Conservation (phyloP, 2,888 invertebrate species). For the Tenthredo notha region DNA sequence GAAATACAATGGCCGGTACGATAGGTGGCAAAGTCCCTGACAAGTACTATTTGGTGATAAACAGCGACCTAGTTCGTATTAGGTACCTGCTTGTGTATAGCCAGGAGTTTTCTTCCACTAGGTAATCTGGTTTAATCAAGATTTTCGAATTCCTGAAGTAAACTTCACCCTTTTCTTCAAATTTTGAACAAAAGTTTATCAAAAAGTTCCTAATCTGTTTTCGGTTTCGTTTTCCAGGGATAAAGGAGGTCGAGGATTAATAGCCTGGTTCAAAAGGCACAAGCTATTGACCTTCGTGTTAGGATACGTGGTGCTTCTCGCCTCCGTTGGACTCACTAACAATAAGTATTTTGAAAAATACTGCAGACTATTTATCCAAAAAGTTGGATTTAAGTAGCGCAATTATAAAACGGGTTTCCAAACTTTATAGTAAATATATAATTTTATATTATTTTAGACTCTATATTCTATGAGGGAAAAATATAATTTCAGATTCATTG, state of each 20-base stretch:
- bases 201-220: constrained; percentile 70
- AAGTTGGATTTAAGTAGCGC: constrained; percentile 70
- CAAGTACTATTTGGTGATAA: constrained; percentile 88
- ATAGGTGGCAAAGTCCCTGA: constrained; percentile 80
- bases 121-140: constrained; percentile 62
- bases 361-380: constrained; percentile 80
- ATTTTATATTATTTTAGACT: background rate
- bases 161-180: background rate
- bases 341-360: constrained; percentile 84
- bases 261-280: constrained; percentile 82
- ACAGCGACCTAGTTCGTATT: constrained; percentile 87
- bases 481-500: background rate
- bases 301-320: constrained; percentile 83
- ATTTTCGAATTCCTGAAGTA: background rate
- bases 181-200: background rate
- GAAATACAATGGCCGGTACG: constrained; percentile 71
- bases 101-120: constrained; percentile 69
- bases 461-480: too few relatives aligned
- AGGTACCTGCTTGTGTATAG: constrained; percentile 88
- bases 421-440: background rate
- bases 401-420: background rate
- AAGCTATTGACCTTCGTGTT: constrained; percentile 83
- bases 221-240: constrained; percentile 63
- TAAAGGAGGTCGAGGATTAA: constrained; percentile 66
- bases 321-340: constrained; percentile 84